Conservation (phyloP, 2,113 vertebrate genomes). For the Anoplopoma fimbria region DNA sequence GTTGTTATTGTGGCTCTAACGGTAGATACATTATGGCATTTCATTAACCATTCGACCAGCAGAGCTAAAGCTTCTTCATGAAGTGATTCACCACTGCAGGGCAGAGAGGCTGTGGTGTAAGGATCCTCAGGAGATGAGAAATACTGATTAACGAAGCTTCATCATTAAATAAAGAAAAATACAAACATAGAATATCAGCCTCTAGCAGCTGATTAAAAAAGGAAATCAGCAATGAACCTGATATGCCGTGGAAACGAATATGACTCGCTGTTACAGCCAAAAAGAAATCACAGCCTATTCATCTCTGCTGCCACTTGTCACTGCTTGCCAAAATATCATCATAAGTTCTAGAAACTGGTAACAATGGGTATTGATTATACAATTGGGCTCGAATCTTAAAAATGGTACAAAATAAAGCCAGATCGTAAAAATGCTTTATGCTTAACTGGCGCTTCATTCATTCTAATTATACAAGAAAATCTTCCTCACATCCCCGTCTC, state of each 20-base stretch:
- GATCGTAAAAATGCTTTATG: constrained; percentile 1
- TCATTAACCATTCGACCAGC: constrained; percentile 31
- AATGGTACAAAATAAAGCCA: constrained; percentile 16
- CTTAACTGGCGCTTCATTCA: background rate
- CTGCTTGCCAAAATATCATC: constrained; percentile 2
- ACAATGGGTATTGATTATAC: constrained; percentile 46
- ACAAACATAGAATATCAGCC: constrained; percentile 11
- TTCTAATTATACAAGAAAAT: background rate
- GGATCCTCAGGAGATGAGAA: constrained; percentile 7
- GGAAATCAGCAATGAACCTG: constrained; percentile 1
- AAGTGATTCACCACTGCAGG: background rate
- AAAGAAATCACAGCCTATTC: constrained; percentile 51
- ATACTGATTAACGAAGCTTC: constrained; percentile 39
- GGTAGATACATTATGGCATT: constrained; percentile 29
- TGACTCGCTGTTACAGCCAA: constrained; percentile 9
- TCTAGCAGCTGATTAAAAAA: constrained; percentile 48
- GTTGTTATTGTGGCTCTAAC: constrained; percentile 29
- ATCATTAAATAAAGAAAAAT: constrained; percentile 13
- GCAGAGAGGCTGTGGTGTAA: background rate
- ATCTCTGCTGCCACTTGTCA: constrained; percentile 25
- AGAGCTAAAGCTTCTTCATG: constrained; percentile 9
- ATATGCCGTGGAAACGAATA: background rate
- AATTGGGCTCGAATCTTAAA: constrained; percentile 5
- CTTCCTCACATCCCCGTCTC: background rate
- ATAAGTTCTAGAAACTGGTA: background rate